Base-by-base conservation (phyloP, 37 sponge, comb jelly and placozoan species). In the Cladorhizidae sp. region DNA sequence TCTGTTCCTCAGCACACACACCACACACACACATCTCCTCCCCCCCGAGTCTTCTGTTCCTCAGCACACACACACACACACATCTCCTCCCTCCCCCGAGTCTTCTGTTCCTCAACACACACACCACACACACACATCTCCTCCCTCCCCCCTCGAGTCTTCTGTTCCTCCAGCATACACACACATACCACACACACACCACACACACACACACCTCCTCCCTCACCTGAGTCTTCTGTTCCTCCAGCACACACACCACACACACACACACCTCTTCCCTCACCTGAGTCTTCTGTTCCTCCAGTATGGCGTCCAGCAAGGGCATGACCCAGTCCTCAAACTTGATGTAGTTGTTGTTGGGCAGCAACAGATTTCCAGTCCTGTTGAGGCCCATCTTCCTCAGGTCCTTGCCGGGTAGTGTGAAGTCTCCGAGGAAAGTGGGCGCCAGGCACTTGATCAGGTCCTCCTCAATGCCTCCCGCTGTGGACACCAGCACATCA, bases 391-490 rank as follows among this genome's bases (percentile, higher is more conserved):
- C 99, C 72, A 89, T 91, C 38, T 67, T 31, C 37, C 97, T 32
- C 41, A 98, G 75, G 31, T 91, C 88, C 38, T 72, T 73, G 8
- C 99, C 99, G 23, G 81, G 39, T 12, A 96, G 85, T 22, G 57
- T 41, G 64, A 98, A 98, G 37, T 95, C 97, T 0, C 99, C 99
- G 42, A 98, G 73, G 52, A 82, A 92, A 26, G 88, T 91, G 0
- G 89, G 87, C 58, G 89, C 99, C 25, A 98, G 62, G 74, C 99
- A 98, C 86, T 98, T 96, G 76, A 98, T 98, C 51, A 98, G 80
- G 57, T 98, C 99, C 77, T 98, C 99, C 67, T 98, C 99, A 26
- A 98, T 83, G 3, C 97, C 99, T 45, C 99, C 99, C 72, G 97
- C 95, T 42, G 97, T 85, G 25, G 99, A 89, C 28, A 98, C 99